Conservation (phyloP, 2,888 invertebrate species). For the Ametastegia equiseti region DNA sequence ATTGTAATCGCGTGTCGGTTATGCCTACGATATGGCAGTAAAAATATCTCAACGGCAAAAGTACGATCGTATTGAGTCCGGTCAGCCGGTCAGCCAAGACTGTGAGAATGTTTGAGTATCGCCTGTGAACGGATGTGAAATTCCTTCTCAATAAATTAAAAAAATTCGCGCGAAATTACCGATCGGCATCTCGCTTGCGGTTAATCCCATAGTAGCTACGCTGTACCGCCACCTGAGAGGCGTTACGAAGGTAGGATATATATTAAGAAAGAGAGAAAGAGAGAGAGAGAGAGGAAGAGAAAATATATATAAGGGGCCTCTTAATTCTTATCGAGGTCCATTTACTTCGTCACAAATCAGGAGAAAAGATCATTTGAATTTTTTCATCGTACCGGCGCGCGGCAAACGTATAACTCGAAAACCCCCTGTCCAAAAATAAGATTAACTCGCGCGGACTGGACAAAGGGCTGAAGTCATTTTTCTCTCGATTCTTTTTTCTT, state of each 20-base stretch:
- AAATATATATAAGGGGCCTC: too few species aligned
- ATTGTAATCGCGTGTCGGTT: conserved; percentile 22
- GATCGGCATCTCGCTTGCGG: conserved; percentile 28
- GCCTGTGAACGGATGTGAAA: background rate
- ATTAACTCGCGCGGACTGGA: conserved; percentile 47
- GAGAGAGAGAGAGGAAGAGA: background rate
- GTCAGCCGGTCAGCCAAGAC: background rate
- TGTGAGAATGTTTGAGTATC: background rate
- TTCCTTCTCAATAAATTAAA: background rate
- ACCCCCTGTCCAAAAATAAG: conserved; percentile 38
- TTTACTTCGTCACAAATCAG: conserved; percentile 40
- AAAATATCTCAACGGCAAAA: background rate
- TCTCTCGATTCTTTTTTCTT: conserved; percentile 25
- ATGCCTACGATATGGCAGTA: background rate
- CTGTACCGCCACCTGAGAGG: conserved; percentile 24
- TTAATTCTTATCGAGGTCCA: conserved; percentile 45
- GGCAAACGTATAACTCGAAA: background rate
- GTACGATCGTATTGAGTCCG: too few species aligned
- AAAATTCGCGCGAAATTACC: conserved; percentile 1
- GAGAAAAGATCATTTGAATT: conserved; percentile 36
- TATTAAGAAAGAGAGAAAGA: background rate
- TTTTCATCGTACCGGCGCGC: conserved; percentile 42
- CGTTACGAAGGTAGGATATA: conserved; percentile 8
- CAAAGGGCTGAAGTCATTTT: conserved; percentile 49
- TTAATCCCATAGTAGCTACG: conserved; percentile 34